A percentile compares a stretch with the other conserved stretches of the same genome.
Conservation (phyloP, 2,113 vertebrate genomes). For the Terrapene triunguis region DNA sequence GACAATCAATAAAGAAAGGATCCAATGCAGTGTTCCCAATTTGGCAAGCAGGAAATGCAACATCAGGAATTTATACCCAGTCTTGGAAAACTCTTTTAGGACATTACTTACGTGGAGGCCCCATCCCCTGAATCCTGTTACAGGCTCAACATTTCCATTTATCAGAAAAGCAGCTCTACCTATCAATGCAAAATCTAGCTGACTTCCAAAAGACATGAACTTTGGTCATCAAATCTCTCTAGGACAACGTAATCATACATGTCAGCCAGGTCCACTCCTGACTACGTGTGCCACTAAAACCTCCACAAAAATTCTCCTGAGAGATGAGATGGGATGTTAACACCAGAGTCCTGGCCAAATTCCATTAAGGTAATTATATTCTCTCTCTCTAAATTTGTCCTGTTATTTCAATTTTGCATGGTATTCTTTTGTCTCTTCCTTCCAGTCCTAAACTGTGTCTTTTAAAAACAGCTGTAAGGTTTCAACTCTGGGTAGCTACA, state of each 20-base stretch:
- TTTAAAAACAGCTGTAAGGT: neutral
- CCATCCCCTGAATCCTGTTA: neutral
- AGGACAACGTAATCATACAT: rapidly evolving
- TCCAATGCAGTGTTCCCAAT: neutral
- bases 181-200: neutral
- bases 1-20: neutral
- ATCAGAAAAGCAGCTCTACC: neutral
- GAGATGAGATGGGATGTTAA: neutral
- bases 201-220: neutral
- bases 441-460: rapidly evolving
- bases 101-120: neutral
- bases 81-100: neutral
- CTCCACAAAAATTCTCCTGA: neutral
- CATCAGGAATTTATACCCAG: neutral
- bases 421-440: neutral
- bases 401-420: neutral
- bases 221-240: neutral
- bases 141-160: neutral
- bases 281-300: neutral
- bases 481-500: neutral
- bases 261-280: neutral
- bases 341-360: no score
- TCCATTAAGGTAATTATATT: neutral
- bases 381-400: neutral
- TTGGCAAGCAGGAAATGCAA: neutral